phyloP scores from a whole-genome alignment of 1,140 invertebrate species.

The Pogonus chalceus region DNA sequence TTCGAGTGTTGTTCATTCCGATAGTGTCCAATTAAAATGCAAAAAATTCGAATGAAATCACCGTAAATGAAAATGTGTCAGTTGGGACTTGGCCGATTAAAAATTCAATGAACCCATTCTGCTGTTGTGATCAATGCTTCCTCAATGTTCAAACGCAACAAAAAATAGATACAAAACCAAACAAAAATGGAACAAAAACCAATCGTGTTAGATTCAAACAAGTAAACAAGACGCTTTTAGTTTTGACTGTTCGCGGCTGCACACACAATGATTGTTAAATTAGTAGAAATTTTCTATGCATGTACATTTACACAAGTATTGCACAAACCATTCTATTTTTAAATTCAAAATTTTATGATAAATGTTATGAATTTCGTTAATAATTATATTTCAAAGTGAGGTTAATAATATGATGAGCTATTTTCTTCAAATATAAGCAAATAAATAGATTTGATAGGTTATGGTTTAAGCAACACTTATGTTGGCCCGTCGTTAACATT shows the following conservation, averaged over 20 bases:
- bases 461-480: conserved; percentile 4
- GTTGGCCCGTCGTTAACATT: conserved; percentile 6
- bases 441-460: too few relatives aligned
- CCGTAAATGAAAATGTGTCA: conserved; percentile 3
- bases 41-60: neutral
- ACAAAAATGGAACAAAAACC: neutral
- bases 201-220: conserved; percentile 2
- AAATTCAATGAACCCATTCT: conserved; percentile 6
- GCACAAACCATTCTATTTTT: too few relatives aligned
- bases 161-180: neutral
- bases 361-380: too few relatives aligned
- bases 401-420: too few relatives aligned
- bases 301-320: neutral
- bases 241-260: neutral
- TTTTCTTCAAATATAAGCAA: too few relatives aligned
- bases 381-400: too few relatives aligned
- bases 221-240: neutral
- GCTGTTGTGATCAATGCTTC: conserved; percentile 4
- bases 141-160: conserved; percentile 4
- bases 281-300: neutral
- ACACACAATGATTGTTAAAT: conserved; percentile 7
- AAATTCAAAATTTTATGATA: too few relatives aligned
- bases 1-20: neutral
- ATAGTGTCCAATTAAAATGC: neutral
- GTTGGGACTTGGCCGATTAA: conserved; percentile 4